These are phyloP conservation scores for Macrotus californicus DNA, from an alignment of 2,113 vertebrate genomes.

Conservation along the genomic window DNA sequence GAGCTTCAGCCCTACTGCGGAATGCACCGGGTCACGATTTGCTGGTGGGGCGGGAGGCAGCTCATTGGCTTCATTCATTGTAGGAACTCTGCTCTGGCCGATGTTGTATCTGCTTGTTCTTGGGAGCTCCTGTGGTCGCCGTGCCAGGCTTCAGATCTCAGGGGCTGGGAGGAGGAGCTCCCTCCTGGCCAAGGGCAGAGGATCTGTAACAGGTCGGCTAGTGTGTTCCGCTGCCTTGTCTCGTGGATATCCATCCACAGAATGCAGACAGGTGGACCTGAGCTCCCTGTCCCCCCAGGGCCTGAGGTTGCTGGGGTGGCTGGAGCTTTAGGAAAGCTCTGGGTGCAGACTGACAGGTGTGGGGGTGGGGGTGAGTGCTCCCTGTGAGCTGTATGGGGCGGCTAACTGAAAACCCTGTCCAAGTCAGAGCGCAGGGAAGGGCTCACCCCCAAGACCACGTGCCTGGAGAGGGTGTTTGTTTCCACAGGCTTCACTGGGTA, in stretches of 20 bases:
- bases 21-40: neutral
- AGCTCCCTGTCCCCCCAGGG: neutral
- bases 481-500: neutral
- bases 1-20: neutral
- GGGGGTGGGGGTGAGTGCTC: neutral
- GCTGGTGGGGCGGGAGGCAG: neutral
- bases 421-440: constrained; percentile 18
- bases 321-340: neutral
- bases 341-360: neutral
- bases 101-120: neutral
- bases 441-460: neutral
- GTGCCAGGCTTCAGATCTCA: neutral
- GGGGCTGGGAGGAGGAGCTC: neutral
- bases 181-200: neutral
- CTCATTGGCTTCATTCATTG: neutral
- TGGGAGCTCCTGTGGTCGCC: neutral
- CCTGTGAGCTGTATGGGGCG: neutral
- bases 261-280: neutral
- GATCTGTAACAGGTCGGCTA: neutral
- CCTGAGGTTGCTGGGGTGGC: neutral
- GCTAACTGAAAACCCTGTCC: constrained; percentile 19
- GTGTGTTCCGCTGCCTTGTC: neutral
- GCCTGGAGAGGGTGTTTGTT: neutral
- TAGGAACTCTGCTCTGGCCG: neutral
- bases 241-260: neutral